Evolutionary conservation across 2,113 vertebrate species (phyloP), one percentile per base, ranked within the genome.

Genomic region (Malurus cyaneus): DNA sequence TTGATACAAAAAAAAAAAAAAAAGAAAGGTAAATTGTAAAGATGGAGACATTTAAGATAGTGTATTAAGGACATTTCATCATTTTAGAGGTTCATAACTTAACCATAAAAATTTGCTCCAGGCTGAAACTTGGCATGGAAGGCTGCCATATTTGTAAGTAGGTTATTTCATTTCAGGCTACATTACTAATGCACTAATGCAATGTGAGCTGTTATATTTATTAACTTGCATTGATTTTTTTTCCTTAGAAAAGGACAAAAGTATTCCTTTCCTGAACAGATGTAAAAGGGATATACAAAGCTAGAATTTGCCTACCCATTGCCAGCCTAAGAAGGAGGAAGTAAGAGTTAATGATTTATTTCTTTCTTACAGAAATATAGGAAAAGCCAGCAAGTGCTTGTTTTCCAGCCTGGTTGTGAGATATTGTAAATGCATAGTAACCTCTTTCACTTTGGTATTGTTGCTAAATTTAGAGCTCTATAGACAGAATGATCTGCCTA

Each of bases 81-180:
- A 87, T 94, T 95, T 94, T 62, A 96, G 54, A 95, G 34, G 78
- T 95, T 95, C 89, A 88, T 95, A 97, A 96, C 83, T 95, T 96
- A 82, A 91, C 83, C 64, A 90, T 96, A 97, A 97, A 97, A 96
- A 96, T 93, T 94, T 86, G 81, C 93, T 96, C 56, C 39, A 70
- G 87, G 88, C 54, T 94, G 70, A 89, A 94, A 78, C 59, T 95
- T 96, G 87, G 74, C 85, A 66, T 95, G 92, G 92, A 96, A 96
- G 15, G 42, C 31, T 95, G 85, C 92, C 92, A 87, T 95, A 91
- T 96, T 94, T 96, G 81, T 80, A 95, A 97, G 89, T 95, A 95
- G 85, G 79, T 95, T 96, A 93, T 91, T 96, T 90, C 88, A 96
- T 96, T 94, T 94, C 78, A 86, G 71, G 71, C 90, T 95, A 53